A percentile compares a stretch with the other conserved stretches of the same genome.
Evolutionary conservation across 2,888 invertebrate genomes (phyloP).

Genomic region (Philhelius pedissequus): DNA sequence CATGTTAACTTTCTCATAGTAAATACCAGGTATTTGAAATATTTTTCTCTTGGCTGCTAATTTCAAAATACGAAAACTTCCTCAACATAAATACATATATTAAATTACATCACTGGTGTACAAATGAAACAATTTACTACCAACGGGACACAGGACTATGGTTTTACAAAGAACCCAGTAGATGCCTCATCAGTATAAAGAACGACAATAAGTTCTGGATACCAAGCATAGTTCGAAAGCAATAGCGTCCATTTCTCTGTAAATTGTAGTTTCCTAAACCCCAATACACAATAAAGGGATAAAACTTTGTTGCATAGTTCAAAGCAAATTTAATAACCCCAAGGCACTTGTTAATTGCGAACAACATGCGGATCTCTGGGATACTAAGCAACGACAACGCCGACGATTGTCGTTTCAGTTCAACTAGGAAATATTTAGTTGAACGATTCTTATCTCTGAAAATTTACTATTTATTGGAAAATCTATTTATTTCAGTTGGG

Average conservation of each 20-base stretch:
- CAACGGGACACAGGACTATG: not conserved
- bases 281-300: conserved; percentile 25
- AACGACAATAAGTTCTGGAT: not conserved
- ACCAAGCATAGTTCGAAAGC: not conserved
- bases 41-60: not conserved
- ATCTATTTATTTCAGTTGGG: conserved; percentile 17
- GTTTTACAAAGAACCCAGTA: not conserved
- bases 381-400: conserved; percentile 39
- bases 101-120: not conserved
- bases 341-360: conserved; percentile 64
- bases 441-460: conserved; percentile 51
- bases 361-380: conserved; percentile 51
- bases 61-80: not conserved
- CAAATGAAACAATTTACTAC: not conserved
- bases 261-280: not conserved
- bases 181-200: not conserved
- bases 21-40: not conserved
- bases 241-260: not conserved
- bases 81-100: not conserved
- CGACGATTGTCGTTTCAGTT: not conserved
- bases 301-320: conserved; percentile 50
- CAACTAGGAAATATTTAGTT: conserved; percentile 43
- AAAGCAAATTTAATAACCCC: conserved; percentile 65
- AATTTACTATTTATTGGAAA: conserved; percentile 3
- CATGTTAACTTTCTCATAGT: not conserved